phyloP scores from a whole-genome alignment of 2,113 vertebrate genomes.

The Apeltes quadracus region DNA sequence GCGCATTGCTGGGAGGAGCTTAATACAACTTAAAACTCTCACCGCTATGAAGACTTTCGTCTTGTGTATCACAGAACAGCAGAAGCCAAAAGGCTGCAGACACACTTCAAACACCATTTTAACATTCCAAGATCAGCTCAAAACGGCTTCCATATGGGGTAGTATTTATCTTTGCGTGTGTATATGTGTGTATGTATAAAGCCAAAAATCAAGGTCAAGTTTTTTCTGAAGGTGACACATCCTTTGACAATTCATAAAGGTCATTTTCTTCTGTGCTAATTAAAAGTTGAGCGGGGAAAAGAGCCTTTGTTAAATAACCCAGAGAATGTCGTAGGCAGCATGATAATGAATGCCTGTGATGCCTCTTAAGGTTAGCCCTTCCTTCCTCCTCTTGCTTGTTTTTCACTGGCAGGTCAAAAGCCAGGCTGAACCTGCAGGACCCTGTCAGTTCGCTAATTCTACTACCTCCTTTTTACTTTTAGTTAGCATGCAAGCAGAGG shows the following conservation, averaged over 20 bases:
- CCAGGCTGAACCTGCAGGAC: slow-evolving; percentile 8
- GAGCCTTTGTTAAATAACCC: slow-evolving; percentile 70
- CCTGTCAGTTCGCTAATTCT: slow-evolving; percentile 30
- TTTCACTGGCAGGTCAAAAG: slow-evolving; percentile 42
- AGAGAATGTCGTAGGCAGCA: slow-evolving; percentile 61
- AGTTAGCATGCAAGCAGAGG: slow-evolving; percentile 49
- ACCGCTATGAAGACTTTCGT: neutral
- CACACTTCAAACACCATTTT: neutral
- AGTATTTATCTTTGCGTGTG: neutral
- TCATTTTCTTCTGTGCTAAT: slow-evolving; percentile 69
- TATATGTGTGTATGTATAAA: neutral
- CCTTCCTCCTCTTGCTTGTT: slow-evolving; percentile 38
- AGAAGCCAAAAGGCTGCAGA: neutral
- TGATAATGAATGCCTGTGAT: slow-evolving; percentile 68
- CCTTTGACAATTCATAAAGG: slow-evolving; percentile 64
- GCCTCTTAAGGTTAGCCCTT: slow-evolving; percentile 61
- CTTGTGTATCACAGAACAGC: neutral
- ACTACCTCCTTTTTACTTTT: slow-evolving; percentile 17
- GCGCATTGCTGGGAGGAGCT: slow-evolving; percentile 1
- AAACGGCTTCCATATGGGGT: neutral
- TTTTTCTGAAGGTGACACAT: slow-evolving; percentile 24
- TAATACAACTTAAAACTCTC: neutral
- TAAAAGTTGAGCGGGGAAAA: slow-evolving; percentile 43
- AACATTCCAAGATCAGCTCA: neutral
- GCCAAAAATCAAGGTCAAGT: slow-evolving; percentile 17